phyloP scores from a whole-genome alignment of 2,888 invertebrate species.

The Ormyrus pomaceus region DNA sequence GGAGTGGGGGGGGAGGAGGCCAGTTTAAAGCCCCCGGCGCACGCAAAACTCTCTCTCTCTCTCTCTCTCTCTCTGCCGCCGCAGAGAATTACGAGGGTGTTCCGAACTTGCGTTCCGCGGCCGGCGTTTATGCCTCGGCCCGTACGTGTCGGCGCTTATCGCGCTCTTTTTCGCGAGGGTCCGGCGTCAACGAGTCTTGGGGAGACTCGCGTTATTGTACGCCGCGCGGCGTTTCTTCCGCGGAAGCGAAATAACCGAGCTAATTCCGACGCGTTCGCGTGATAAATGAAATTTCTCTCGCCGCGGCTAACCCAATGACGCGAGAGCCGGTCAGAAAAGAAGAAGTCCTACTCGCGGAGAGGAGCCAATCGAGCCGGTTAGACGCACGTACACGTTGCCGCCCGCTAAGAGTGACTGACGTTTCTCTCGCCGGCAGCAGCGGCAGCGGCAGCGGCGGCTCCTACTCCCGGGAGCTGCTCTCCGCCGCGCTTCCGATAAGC shows the following conservation, averaged over 20 bases:
- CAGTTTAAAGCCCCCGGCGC: constrained; percentile 24
- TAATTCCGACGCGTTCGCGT: constrained; percentile 69
- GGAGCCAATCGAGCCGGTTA: constrained; percentile 35
- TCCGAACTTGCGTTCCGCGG: constrained; percentile 18
- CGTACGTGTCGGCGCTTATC: constrained; percentile 48
- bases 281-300: constrained; percentile 64
- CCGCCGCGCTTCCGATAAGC: constrained; percentile 24
- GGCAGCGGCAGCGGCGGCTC: not conserved
- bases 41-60: constrained; percentile 1
- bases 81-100: constrained; percentile 43
- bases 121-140: constrained; percentile 27
- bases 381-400: constrained; percentile 11
- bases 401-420: constrained; percentile 32
- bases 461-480: not conserved
- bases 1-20: not conserved
- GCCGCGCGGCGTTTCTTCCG: constrained; percentile 11
- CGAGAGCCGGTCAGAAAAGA: not conserved
- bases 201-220: constrained; percentile 31
- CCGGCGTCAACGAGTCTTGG: not conserved
- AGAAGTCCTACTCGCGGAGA: not conserved
- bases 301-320: constrained; percentile 47
- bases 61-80: too few relatives aligned
- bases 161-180: constrained; percentile 18
- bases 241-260: constrained; percentile 4
- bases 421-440: constrained; percentile 11